phyloP scores from a whole-genome alignment of 2,888 invertebrate genomes.

The Lasioglossum morio region DNA sequence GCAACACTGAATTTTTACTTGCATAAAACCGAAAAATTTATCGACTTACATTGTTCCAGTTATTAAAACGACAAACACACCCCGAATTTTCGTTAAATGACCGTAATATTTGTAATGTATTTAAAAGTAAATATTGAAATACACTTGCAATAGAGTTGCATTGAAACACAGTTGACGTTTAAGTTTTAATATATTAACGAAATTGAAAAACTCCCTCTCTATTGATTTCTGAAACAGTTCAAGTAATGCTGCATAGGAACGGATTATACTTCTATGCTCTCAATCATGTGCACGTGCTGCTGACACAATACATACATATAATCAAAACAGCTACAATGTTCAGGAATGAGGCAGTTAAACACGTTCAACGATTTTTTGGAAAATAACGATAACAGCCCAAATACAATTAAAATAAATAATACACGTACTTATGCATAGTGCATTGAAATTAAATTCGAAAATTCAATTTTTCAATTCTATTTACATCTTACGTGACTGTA shows the following conservation, averaged over 20 bases:
- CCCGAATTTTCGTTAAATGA: neutral
- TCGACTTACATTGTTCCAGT: neutral
- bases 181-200: neutral
- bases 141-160: neutral
- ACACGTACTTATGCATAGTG: too few species aligned
- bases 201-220: neutral
- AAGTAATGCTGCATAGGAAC: neutral
- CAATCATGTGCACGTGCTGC: neutral
- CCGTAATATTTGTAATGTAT: too few species aligned
- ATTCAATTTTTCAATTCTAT: neutral
- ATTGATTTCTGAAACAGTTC: neutral
- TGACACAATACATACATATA: constrained; percentile 8
- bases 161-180: neutral
- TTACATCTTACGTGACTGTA: neutral
- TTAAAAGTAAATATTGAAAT: neutral
- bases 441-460: neutral
- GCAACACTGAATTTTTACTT: neutral
- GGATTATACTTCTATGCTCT: constrained; percentile 5
- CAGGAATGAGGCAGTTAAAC: neutral
- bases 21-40: neutral
- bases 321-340: neutral
- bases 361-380: neutral
- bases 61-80: too few species aligned
- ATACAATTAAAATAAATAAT: neutral
- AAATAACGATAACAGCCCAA: neutral